phyloP scores from a whole-genome alignment of 2,797 vertebrate species.

The Hypotaenidia okinawae region DNA sequence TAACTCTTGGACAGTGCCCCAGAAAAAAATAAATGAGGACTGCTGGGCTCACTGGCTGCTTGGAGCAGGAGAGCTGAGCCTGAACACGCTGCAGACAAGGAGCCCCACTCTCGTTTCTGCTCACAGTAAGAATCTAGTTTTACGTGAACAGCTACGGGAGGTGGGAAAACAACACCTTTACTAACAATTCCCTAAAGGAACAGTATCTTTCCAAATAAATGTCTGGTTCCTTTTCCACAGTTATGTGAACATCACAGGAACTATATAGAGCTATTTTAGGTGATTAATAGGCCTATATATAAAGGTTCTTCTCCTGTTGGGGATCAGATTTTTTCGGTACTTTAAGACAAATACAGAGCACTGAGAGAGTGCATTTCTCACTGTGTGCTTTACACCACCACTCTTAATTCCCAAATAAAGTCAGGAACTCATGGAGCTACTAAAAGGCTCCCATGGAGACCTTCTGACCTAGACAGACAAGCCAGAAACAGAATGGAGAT shows the following conservation, averaged over 20 bases:
- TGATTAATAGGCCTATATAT: background rate
- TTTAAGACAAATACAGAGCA: background rate
- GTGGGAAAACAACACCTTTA: background rate
- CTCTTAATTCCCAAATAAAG: background rate
- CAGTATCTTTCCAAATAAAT: background rate
- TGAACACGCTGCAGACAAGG: background rate
- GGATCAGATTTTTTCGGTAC: background rate
- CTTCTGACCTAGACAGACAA: background rate
- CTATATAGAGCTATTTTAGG: background rate
- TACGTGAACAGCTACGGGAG: background rate
- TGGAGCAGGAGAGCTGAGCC: conserved; percentile 1
- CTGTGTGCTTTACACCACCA: background rate
- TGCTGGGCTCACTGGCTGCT: conserved; percentile 16
- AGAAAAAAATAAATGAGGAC: conserved; percentile 64
- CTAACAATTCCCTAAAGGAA: background rate
- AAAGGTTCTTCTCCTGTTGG: background rate
- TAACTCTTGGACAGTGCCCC: conserved; percentile 58
- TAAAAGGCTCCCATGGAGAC: background rate
- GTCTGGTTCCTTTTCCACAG: background rate
- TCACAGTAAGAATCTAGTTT: background rate
- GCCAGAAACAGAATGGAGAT: background rate
- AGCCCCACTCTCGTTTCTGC: background rate
- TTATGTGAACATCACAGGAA: background rate
- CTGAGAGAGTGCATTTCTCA: background rate
- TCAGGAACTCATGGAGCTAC: background rate